Base-by-base conservation (phyloP, 53 echinoderm and acorn worm species). In the Apostichopus leukothele region DNA sequence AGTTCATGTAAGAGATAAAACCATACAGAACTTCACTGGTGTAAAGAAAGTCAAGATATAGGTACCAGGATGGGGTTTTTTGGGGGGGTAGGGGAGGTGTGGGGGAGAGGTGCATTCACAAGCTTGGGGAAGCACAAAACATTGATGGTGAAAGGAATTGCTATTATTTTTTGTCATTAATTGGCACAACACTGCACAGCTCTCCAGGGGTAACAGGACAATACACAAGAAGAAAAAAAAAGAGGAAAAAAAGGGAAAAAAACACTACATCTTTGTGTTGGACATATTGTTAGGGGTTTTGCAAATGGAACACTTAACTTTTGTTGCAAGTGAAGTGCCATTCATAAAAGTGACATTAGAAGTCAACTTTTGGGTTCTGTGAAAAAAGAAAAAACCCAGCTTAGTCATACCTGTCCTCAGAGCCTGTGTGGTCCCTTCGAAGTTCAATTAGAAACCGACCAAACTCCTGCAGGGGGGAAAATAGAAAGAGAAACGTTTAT, bases 401-500 rank as follows among this genome's bases (percentile, higher is more conserved):
- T 13, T 16, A 63, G 63, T 63, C 86, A 50, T 86, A 86, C 86
- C 86, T 86, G 86, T 86, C 86, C 74, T 86, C 86, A 9, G 86
- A 71, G 52, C 90, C 92, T 10, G 85, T 90, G 25, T 80, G 74
- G 75, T 91, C 93, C 19, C 93, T 87, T 9, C 90, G 88, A 11
- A 95, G 89, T 75, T 96, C 96, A 87, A 96, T 89, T 52, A 96
- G 87, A 87, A 95, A 96, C n/a, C 93, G 92, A 21, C 96, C 96
- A 89, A 96, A 95, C 85, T 93, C 94, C 96, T 95, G 39, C 7
- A 75, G 19, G 39, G 39, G 39, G 18, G 9, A 75, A 75, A 63
- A 7, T 14, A 63, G 8, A 7, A 63, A 13, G 9, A 4, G 63
- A 13, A 16, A 7, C 63, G 16, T 7, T 63, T 63, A 39, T 39